These are phyloP conservation scores for Apis dorsata DNA, from an alignment of 1,140 invertebrate genomes.

Conservation along the genomic window DNA sequence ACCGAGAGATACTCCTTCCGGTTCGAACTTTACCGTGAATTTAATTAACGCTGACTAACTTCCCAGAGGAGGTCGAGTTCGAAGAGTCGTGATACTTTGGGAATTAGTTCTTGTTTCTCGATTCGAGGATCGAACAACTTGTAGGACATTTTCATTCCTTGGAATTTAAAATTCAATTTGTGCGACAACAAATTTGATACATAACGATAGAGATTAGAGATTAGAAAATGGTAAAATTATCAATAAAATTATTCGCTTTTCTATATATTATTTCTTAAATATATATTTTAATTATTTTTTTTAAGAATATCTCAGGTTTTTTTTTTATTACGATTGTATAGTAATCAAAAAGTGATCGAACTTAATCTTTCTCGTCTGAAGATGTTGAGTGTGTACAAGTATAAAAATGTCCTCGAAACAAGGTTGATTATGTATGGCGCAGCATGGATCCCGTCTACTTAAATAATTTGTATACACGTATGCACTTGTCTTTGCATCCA, in stretches of 20 bases:
- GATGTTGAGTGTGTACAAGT: too few relatives aligned
- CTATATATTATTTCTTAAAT: neutral
- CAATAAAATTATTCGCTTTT: neutral
- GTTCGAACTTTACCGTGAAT: conserved; percentile 12
- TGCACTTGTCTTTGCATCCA: conserved; percentile 49
- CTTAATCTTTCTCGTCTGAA: too few relatives aligned
- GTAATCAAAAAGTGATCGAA: neutral
- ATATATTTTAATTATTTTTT: too few relatives aligned
- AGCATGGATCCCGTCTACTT: conserved; percentile 51
- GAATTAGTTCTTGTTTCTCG: neutral
- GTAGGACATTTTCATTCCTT: neutral
- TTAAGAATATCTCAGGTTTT: neutral
- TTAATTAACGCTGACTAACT: conserved; percentile 34
- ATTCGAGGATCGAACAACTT: neutral
- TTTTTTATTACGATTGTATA: neutral
- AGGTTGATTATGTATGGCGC: conserved; percentile 1
- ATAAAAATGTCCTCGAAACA: neutral
- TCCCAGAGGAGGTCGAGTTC: neutral
- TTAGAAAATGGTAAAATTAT: too few relatives aligned
- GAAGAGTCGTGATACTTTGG: neutral
- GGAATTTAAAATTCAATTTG: neutral
- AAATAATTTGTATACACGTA: conserved; percentile 53
- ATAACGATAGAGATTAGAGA: too few relatives aligned
- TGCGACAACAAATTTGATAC: neutral
- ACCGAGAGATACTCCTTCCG: conserved; percentile 1